Evolutionary conservation across 2,797 vertebrate genomes (phyloP), one percentile per base, ranked within the genome.

Genomic region (Neopelma chrysocephalum): DNA sequence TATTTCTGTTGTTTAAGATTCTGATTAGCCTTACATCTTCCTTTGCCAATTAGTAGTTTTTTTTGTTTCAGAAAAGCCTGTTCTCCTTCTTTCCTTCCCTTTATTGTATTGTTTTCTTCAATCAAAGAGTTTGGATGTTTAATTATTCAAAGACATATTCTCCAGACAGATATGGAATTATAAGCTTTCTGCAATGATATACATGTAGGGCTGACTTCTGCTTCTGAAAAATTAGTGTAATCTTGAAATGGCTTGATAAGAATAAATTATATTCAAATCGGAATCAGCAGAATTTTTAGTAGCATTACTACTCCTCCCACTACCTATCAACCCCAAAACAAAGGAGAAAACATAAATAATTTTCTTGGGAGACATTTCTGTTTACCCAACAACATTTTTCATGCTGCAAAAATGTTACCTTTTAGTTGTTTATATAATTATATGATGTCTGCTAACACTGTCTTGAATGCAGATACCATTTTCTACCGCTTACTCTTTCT

Each of bases 61-160:
- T 31, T 82, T 79, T 90, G 32, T 76, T 83, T 89, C 71, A 87
- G 23, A 82, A 82, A 82, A 87, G 16, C 12, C 27, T 72, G 2
- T 71, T 90, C 50, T 78, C 26, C 23, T 79, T 62, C 32, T 94
- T 64, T 76, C 53, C 54, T 91, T 88, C 42, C 38, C 47, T 61
- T 86, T 82, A 23, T 82, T 42, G 54, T 61, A 72, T 38, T 82
- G 42, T 84, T 92, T 94, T 92, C 38, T 87, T 45, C 66, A 91
- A 10, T 83, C 66, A 96, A 91, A 83, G 47, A 34, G 29, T 72
- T 94, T 79, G 36, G 29, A 60, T 70, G 16, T 75, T 95, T 89
- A 95, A 94, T 76, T 92, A 82, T 92, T 93, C 71, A 94, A 56
- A 82, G 73, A 62, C 13, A 70, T 87, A 76, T 92, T 90, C 43